Base-by-base conservation (phyloP, 2,888 invertebrate species). In the Stegophylla sp. region DNA sequence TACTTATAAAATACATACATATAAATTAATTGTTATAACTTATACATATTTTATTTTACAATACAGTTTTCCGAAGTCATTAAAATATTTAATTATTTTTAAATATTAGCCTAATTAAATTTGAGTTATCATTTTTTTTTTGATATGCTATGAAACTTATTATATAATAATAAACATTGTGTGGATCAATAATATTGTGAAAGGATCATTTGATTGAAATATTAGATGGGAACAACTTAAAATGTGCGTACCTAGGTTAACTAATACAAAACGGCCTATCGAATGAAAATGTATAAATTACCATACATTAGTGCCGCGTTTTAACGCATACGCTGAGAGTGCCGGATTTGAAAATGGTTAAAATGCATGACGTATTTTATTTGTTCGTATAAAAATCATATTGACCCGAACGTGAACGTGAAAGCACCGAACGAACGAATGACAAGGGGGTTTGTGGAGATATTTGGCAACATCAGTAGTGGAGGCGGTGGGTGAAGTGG, bases 351-450 rank as follows among this genome's bases (percentile, higher is more conserved):
- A 51, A 51, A 1, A 51, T 7, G n/a, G n/a, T n/a, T 51, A 51
- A 10, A 53, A 10, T 51, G 13, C 3, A 48, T 1, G 15, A 17
- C 17, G 17, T 51, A n/a, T n/a, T 51, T n/a, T n/a, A 17, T 1
- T 48, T 48, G 13, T 51, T 51, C 56, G 23, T 56, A 20, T 53
- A 23, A 56, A 56, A 56, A 17, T 10, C 2, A 67, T 43, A 72
- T 73, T 73, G 59, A n/a, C 67, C 45, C 34, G n/a, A 59, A 73
- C n/a, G 13, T 3, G 59, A 23, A 28, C 48, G 12, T 17, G 23
- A 45, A 12, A 13, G 17, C 2, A 23, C 12, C 56, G 10, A 20
- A 23, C 45, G 45, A 26, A 45, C 15, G 15, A 43, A 63, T 63
- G 34, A 63, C 9, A 12, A 17, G 45, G 7, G 34, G 45, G 7